Conservation (phyloP, 2,888 invertebrate genomes). For the Drosophila nigricruria region DNA sequence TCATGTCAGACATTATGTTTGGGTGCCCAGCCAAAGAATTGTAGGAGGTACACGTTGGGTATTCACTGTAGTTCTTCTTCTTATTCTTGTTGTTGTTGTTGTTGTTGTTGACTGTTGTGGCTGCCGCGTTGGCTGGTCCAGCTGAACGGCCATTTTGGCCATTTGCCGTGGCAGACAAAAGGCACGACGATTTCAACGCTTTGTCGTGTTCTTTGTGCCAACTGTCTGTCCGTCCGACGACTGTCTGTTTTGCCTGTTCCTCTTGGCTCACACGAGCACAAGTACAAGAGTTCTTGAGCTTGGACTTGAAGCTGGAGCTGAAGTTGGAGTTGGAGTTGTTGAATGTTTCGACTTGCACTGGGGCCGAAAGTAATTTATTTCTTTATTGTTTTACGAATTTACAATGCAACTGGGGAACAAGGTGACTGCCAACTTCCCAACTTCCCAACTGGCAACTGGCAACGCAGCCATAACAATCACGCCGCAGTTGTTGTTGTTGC, state of each 20-base stretch:
- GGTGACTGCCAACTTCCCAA: slow-evolving; percentile 58
- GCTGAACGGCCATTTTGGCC: slow-evolving; percentile 57
- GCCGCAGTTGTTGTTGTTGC: slow-evolving; percentile 69
- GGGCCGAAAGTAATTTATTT: slow-evolving; percentile 85
- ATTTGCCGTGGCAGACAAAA: slow-evolving; percentile 72
- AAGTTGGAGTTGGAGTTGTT: slow-evolving; percentile 27
- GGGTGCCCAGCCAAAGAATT: slow-evolving; percentile 31
- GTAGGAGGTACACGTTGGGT: slow-evolving; percentile 62
- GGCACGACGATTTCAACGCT: slow-evolving; percentile 83
- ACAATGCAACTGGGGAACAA: slow-evolving; percentile 81
- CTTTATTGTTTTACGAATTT: slow-evolving; percentile 85
- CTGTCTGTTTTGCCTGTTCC: slow-evolving; percentile 21
- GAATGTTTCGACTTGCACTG: slow-evolving; percentile 46
- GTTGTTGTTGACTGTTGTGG: slow-evolving; percentile 29
- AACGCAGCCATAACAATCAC: slow-evolving; percentile 80
- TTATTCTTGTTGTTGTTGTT: slow-evolving; percentile 1
- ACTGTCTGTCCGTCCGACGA: slow-evolving; percentile 37
- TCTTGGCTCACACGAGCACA: slow-evolving; percentile 58
- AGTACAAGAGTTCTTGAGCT: slow-evolving; percentile 77
- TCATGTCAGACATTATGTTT: slow-evolving; percentile 82
- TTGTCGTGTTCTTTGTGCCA: slow-evolving; percentile 80
- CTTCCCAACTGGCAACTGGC: slow-evolving; percentile 59
- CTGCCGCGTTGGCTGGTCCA: slow-evolving; percentile 55
- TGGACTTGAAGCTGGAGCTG: slow-evolving; percentile 44
- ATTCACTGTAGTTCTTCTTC: slow-evolving; percentile 23